Percentiles rank a stretch among this genome's conserved stretches.
These are phyloP conservation scores for Styela plicata DNA, from an alignment of 23 tunicate genomes.

Conservation along the genomic window DNA sequence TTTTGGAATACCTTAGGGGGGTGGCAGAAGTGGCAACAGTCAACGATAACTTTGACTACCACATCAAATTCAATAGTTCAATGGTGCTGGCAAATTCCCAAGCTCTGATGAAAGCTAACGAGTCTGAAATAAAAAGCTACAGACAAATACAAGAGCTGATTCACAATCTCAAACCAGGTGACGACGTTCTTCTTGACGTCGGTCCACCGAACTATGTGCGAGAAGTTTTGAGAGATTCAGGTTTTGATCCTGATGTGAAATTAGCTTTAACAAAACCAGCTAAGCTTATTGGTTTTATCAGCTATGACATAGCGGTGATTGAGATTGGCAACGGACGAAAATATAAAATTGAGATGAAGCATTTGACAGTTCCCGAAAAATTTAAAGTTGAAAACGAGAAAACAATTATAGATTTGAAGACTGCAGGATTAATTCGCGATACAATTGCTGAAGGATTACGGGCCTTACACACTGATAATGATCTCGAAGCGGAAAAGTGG, in stretches of 20 bases:
- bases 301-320: background rate
- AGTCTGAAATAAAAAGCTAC: background rate
- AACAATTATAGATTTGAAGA: background rate
- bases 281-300: background rate
- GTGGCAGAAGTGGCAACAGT: background rate
- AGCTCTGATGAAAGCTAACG: background rate
- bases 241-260: background rate
- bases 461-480: background rate
- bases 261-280: background rate
- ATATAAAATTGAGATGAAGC: background rate
- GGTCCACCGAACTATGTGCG: slow-evolving; percentile 1
- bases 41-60: background rate
- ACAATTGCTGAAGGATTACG: background rate
- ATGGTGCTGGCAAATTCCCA: background rate
- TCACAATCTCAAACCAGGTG: background rate
- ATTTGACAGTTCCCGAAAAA: background rate
- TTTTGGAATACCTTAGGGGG: background rate
- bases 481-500: background rate
- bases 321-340: background rate
- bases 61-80: background rate
- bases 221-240: background rate
- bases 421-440: background rate
- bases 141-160: background rate
- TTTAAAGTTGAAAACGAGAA: background rate
- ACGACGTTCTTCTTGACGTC: background rate